Evolutionary conservation across 2,888 invertebrate genomes (phyloP), one percentile per base, ranked within the genome.

Genomic region (Drosophila flavopinicola): DNA sequence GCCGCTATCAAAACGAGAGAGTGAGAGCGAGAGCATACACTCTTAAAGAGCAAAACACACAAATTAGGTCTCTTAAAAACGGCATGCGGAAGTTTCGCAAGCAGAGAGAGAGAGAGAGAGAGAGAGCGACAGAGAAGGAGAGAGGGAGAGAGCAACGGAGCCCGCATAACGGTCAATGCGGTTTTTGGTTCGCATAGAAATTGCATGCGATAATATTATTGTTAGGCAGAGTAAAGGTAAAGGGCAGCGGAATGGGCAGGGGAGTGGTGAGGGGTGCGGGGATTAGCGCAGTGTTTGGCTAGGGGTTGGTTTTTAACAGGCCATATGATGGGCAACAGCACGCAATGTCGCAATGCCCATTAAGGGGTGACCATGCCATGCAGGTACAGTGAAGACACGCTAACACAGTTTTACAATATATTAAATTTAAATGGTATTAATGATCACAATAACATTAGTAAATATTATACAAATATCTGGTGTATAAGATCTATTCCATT

Each of bases 151-250:
- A 9, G n/a, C 6, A 6, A 9, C 20, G 20, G 24, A 5, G 24
- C 7, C 15, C 37, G 51, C 47, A 52, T 82, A 78, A 78, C 83
- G 79, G 78, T 82, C 69, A 74, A 49, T 59, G 39, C 13, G 45
- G 29, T 29, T 57, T 30, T 5, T n/a, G n/a, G n/a, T n/a, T 5
- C 17, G 9, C n/a, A 35, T 1, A 20, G 13, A 67, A 54, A 51
- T 79, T 57, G 82, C 79, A 79, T 79, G 79, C 78, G 67, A 79
- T 70, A 60, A 42, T 37, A 15, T 42, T 32, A 20, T 30, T 11
- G 1, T 38, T 47, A 35, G n/a, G n/a, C n/a, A n/a, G n/a, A n/a
- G n/a, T n/a, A n/a, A n/a, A n/a, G n/a, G 37, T 42, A 7, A 38
- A 23, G 23, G 23, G 11, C 23, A 33, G 32, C 30, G 47, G 20